Percentiles rank a stretch among this genome's conserved stretches.
These are phyloP conservation scores for Limulus polyphemus DNA, from an alignment of 2,888 invertebrate species.

Conservation along the genomic window DNA sequence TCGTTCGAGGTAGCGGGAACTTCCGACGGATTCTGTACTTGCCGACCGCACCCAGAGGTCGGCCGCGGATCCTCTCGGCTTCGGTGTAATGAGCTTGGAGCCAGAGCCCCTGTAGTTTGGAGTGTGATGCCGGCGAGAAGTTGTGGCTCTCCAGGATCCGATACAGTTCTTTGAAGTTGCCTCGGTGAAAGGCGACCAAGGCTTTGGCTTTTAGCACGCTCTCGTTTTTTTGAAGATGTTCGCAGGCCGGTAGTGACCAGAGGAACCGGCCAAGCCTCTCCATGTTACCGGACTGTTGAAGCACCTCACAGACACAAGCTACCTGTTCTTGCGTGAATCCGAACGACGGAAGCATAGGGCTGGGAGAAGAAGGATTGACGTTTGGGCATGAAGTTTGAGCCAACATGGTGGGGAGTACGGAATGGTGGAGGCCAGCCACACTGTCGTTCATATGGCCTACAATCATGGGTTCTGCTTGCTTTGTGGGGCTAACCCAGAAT, in stretches of 20 bases:
- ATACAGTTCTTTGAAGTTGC: constrained; percentile 94
- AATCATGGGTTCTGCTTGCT: constrained; percentile 14
- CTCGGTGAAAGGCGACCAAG: constrained; percentile 89
- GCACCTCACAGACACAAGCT: constrained; percentile 95
- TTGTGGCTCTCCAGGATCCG: constrained; percentile 84
- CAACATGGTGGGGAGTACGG: constrained; percentile 2
- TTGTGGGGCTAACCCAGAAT: too few relatives aligned
- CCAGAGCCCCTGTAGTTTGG: constrained; percentile 86
- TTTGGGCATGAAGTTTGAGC: constrained; percentile 3
- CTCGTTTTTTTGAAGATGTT: constrained; percentile 91
- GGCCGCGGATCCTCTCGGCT: constrained; percentile 82
- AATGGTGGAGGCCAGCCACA: constrained; percentile 12
- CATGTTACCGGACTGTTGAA: constrained; percentile 90
- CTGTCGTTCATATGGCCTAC: constrained; percentile 26
- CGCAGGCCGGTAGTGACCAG: constrained; percentile 93
- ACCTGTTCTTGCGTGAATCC: constrained; percentile 98
- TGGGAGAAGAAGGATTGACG: constrained; percentile 37
- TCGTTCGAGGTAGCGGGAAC: constrained; percentile 87
- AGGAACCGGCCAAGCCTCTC: constrained; percentile 88
- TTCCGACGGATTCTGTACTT: constrained; percentile 81
- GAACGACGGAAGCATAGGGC: constrained; percentile 63
- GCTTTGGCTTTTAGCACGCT: constrained; percentile 96
- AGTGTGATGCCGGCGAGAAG: constrained; percentile 89
- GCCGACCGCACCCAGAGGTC: constrained; percentile 70
- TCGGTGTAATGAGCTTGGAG: constrained; percentile 98